Conservation (phyloP, 2,797 vertebrate genomes). For the Gymnopithys bicolor region DNA sequence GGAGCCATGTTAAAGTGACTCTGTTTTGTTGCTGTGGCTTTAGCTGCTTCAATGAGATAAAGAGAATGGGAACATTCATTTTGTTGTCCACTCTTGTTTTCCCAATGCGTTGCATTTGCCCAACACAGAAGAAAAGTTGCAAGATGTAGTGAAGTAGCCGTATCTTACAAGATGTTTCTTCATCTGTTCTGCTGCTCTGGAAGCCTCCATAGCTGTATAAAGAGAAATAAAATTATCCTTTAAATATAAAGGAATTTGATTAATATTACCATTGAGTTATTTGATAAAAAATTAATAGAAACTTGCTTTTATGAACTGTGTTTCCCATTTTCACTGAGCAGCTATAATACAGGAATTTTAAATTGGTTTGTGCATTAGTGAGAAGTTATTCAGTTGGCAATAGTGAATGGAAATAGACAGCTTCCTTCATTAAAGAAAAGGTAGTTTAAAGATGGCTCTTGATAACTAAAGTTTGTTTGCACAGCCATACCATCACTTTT, state of each 20-base stretch:
- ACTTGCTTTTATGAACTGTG: neutral
- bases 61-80: neutral
- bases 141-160: neutral
- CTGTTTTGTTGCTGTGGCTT: neutral
- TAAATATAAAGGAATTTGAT: neutral
- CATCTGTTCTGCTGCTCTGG: neutral
- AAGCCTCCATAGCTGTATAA: neutral
- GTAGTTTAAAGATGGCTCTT: conserved; percentile 33
- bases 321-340: neutral
- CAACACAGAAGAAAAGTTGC: neutral
- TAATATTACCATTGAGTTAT: neutral
- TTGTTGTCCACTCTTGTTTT: neutral
- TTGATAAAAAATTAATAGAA: neutral
- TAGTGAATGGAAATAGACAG: neutral
- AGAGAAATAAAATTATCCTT: neutral
- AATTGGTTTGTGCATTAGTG: neutral
- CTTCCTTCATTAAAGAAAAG: conserved; percentile 10
- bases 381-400: neutral
- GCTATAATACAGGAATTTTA: neutral
- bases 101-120: neutral
- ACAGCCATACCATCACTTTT: conserved; percentile 39
- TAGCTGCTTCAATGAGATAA: neutral
- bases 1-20: neutral
- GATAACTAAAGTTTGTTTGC: conserved; percentile 58
- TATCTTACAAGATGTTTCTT: neutral